These are phyloP conservation scores for Rhagoletis pomonella DNA, from an alignment of 1,140 invertebrate genomes.

Conservation along the genomic window DNA sequence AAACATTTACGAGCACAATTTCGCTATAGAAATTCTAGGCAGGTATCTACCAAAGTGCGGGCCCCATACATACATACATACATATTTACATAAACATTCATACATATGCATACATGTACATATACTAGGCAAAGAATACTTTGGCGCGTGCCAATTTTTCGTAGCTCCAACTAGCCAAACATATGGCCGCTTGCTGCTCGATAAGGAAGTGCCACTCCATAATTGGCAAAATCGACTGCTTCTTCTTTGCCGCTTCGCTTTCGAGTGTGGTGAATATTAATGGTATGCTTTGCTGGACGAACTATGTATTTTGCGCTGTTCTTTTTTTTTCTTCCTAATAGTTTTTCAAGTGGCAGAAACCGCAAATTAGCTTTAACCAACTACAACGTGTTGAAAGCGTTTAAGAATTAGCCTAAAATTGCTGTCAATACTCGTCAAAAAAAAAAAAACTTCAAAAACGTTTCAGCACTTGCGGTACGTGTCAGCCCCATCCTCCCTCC, in stretches of 20 bases:
- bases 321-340: background rate
- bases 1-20: conserved; percentile 28
- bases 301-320: background rate
- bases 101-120: background rate
- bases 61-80: background rate
- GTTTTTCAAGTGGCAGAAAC: background rate
- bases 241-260: background rate
- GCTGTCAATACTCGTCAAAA: background rate
- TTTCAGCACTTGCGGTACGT: background rate
- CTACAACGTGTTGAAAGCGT: conserved; percentile 3
- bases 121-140: background rate
- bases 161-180: background rate
- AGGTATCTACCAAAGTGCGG: conserved; percentile 11
- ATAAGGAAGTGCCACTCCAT: conserved; percentile 33
- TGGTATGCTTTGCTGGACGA: background rate
- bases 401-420: background rate
- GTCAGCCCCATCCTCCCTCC: no score
- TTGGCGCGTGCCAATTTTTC: conserved; percentile 51
- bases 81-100: no score
- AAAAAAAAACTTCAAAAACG: background rate
- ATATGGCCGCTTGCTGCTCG: background rate
- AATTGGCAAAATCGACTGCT: background rate
- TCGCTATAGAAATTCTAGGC: conserved; percentile 5
- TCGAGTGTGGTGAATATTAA: conserved; percentile 33
- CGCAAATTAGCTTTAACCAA: conserved; percentile 10